A percentile compares a stretch with the other conserved stretches of the same genome.
These are phyloP conservation scores for Heterohyrax brucei DNA, from an alignment of 2,797 vertebrate species.

Conservation along the genomic window DNA sequence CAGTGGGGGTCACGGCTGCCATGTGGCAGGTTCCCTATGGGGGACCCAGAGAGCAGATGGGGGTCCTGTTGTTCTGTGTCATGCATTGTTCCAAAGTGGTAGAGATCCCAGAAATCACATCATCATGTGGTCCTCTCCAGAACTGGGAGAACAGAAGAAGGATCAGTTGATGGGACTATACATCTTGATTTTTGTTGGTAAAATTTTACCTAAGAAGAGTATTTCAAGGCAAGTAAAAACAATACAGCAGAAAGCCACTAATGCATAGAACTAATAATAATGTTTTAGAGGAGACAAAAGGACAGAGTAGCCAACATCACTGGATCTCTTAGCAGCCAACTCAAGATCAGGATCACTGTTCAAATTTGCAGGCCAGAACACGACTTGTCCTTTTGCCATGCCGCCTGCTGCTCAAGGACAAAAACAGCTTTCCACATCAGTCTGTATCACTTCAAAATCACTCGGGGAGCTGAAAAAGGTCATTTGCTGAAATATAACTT, in stretches of 20 bases:
- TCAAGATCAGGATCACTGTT: not conserved
- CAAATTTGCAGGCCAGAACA: not conserved
- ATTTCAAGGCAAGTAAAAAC: not conserved
- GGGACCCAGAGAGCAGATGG: too few species aligned
- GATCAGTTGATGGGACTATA: not conserved
- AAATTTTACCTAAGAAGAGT: not conserved
- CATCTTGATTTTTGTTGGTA: not conserved
- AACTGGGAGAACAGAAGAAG: not conserved
- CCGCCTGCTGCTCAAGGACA: not conserved
- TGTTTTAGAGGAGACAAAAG: not conserved
- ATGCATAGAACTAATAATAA: not conserved
- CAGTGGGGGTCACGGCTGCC: too few species aligned
- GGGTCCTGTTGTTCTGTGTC: not conserved
- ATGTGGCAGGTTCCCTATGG: too few species aligned
- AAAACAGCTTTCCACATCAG: not conserved
- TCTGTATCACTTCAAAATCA: not conserved
- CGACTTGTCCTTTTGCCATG: not conserved
- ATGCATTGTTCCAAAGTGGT: rapidly evolving
- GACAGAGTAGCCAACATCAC: not conserved
- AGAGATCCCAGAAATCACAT: not conserved
- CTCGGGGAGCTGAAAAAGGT: slow-evolving; percentile 14
- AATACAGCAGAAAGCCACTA: not conserved
- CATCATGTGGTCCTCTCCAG: not conserved
- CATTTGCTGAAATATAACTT: slow-evolving; percentile 8
- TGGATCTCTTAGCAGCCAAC: not conserved